Percentiles rank a stretch among this genome's conserved stretches.
Evolutionary conservation across 2,888 invertebrate genomes (phyloP).

Genomic region (Tridacna crocea): DNA sequence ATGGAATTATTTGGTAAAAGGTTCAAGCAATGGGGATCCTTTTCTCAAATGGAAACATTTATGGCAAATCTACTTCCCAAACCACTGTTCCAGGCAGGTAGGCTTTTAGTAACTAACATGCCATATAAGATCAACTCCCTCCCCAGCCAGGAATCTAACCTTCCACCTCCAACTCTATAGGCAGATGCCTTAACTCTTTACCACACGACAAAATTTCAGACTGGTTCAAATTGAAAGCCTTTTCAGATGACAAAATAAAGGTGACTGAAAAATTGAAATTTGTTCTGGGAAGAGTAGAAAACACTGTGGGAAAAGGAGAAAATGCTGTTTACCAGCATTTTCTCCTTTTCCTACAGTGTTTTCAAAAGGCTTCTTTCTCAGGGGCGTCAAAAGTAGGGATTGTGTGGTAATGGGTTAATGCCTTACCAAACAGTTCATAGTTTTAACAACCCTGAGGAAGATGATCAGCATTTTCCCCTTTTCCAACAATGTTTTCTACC

Average conservation of each 20-base stretch:
- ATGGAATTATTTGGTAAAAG: too few relatives aligned
- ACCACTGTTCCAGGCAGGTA: too few relatives aligned
- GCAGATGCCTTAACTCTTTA: too few relatives aligned
- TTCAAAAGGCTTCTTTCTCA: not conserved
- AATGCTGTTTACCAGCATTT: not conserved
- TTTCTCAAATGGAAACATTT: too few relatives aligned
- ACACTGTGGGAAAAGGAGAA: constrained; percentile 4
- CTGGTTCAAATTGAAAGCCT: not conserved
- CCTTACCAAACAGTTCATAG: too few relatives aligned
- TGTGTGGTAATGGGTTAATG: not conserved
- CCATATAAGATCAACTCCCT: not conserved
- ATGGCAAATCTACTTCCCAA: too few relatives aligned
- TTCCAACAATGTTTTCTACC: too few relatives aligned
- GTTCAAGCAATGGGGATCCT: too few relatives aligned
- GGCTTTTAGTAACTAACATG: not conserved
- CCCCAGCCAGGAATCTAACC: not conserved
- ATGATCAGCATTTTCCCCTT: too few relatives aligned
- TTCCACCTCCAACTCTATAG: not conserved
- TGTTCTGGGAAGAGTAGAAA: not conserved
- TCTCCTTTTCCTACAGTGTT: not conserved
- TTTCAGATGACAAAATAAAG: not conserved
- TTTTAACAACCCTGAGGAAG: too few relatives aligned
- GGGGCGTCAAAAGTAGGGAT: not conserved
- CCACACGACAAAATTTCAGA: too few relatives aligned
- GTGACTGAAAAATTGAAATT: not conserved